phyloP scores from a whole-genome alignment of 2,113 vertebrate genomes.

The Myiopsitta monachus region DNA sequence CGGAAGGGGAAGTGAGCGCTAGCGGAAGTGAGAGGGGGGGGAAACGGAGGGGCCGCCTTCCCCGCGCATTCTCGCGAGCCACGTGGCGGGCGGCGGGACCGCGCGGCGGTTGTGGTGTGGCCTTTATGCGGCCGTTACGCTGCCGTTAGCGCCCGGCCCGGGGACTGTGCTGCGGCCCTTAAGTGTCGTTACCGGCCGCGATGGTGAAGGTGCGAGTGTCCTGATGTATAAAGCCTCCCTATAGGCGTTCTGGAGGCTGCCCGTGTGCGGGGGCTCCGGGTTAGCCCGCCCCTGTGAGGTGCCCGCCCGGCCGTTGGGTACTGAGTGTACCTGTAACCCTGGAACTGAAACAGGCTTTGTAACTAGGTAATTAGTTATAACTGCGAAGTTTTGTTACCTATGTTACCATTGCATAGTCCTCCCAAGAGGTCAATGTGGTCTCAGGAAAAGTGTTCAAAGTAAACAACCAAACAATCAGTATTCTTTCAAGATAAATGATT shows the following conservation, averaged over 20 bases:
- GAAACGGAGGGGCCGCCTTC: rapidly evolving
- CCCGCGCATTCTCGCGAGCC: background rate
- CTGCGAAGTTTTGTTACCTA: too few species aligned
- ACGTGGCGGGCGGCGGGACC: background rate
- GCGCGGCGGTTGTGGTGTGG: too few species aligned
- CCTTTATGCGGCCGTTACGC: rapidly evolving
- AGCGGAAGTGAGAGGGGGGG: rapidly evolving
- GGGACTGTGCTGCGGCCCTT: background rate
- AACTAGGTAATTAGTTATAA: too few species aligned
- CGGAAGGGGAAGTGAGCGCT: background rate
- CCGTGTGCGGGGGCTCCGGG: rapidly evolving
- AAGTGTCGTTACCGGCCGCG: background rate
- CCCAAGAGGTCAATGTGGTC: too few species aligned
- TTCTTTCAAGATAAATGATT: too few species aligned
- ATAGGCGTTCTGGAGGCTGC: rapidly evolving
- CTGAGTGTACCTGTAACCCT: rapidly evolving
- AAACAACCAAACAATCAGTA: too few species aligned
- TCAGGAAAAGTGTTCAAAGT: too few species aligned
- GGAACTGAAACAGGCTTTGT: too few species aligned
- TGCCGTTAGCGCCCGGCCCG: too few species aligned
- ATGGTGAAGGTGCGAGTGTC: background rate
- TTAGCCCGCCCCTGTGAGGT: rapidly evolving
- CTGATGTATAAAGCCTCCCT: rapidly evolving
- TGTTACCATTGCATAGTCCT: too few species aligned
- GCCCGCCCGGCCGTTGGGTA: too few species aligned